A percentile compares a stretch with the other conserved stretches of the same genome.
phyloP scores from a whole-genome alignment of 2,888 invertebrate species.

The Siphonodentalium dalli region DNA sequence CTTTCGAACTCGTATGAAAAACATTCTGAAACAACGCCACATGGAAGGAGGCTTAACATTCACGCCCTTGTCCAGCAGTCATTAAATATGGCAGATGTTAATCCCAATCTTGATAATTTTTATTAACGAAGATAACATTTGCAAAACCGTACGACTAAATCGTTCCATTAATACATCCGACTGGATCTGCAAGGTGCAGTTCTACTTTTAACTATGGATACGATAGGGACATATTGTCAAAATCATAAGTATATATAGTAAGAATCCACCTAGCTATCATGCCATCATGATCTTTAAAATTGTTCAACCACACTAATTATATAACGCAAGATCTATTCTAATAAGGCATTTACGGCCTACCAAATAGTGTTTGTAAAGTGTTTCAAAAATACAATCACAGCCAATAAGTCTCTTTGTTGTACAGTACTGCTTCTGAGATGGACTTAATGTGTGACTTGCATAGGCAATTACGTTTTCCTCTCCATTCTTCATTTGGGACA shows the following conservation, averaged over 20 bases:
- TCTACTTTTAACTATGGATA: no score
- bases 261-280: slow-evolving; percentile 17
- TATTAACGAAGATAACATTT: no score
- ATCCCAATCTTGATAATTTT: no score
- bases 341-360: slow-evolving; percentile 8
- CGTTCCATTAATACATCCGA: no score
- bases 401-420: slow-evolving; percentile 13
- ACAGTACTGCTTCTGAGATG: slow-evolving; percentile 12
- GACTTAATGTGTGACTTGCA: slow-evolving; percentile 6
- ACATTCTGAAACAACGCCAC: no score
- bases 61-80: no score
- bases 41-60: no score
- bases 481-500: background rate
- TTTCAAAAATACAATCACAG: slow-evolving; percentile 6
- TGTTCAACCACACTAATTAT: slow-evolving; percentile 12
- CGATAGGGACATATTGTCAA: no score
- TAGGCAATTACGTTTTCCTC: slow-evolving; percentile 11
- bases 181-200: no score
- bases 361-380: slow-evolving; percentile 15
- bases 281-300: slow-evolving; percentile 17
- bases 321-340: slow-evolving; percentile 15
- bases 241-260: slow-evolving; percentile 13
- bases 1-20: no score
- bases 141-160: no score
- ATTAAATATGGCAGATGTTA: no score